Evolutionary conservation across 2,113 vertebrate genomes (phyloP).

Genomic region (Lutjanus erythropterus): DNA sequence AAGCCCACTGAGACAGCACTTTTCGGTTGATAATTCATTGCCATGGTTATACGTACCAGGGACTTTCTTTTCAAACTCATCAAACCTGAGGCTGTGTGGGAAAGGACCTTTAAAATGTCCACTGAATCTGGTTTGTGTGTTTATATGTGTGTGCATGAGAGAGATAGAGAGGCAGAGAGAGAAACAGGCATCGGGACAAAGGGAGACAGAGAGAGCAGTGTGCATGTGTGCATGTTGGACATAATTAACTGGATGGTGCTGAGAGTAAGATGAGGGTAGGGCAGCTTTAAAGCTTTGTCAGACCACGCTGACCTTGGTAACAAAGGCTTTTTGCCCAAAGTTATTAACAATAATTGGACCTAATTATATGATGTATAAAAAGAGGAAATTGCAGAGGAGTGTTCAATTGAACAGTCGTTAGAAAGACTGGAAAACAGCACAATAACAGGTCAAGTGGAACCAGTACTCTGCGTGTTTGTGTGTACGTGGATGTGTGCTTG

Average conservation of each 20-base stretch:
- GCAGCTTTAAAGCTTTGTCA: slow-evolving; percentile 71
- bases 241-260: slow-evolving; percentile 69
- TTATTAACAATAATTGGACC: slow-evolving; percentile 76
- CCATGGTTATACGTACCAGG: not conserved
- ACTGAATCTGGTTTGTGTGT: slow-evolving; percentile 21
- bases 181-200: not conserved
- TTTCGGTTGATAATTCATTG: slow-evolving; percentile 24
- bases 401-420: slow-evolving; percentile 58
- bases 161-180: slow-evolving; percentile 3
- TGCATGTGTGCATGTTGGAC: slow-evolving; percentile 40
- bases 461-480: slow-evolving; percentile 13
- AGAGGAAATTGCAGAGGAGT: slow-evolving; percentile 65
- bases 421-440: slow-evolving; percentile 49
- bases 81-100: slow-evolving; percentile 18
- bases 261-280: slow-evolving; percentile 54
- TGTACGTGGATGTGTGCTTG: slow-evolving; percentile 11
- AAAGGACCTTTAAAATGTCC: slow-evolving; percentile 22
- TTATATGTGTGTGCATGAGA: slow-evolving; percentile 10
- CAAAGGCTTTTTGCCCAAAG: slow-evolving; percentile 68
- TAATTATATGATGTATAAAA: slow-evolving; percentile 75
- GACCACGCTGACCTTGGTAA: slow-evolving; percentile 73
- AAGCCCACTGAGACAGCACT: slow-evolving; percentile 2
- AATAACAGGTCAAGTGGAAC: slow-evolving; percentile 62
- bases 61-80: slow-evolving; percentile 27
- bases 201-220: not conserved